Conservation (phyloP, 2,113 vertebrate genomes). For the Eretmodus cyanostictus region DNA sequence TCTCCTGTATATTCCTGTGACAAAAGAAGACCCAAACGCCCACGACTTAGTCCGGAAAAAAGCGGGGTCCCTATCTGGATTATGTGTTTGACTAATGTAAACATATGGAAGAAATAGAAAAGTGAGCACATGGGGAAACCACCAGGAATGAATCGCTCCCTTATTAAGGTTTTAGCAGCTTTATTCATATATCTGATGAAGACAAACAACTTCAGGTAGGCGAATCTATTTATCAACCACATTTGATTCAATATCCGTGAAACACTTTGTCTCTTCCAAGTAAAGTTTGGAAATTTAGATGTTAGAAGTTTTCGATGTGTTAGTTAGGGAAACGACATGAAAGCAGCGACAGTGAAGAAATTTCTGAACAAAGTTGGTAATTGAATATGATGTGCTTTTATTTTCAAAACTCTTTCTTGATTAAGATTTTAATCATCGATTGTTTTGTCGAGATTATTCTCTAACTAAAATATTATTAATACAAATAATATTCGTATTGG, state of each 20-base stretch:
- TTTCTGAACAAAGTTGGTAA: not conserved
- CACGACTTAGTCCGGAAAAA: constrained; percentile 39
- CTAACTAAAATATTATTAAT: not conserved
- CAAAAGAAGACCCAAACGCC: constrained; percentile 37
- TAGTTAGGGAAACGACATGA: not conserved
- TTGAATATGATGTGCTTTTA: not conserved
- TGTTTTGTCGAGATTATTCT: not conserved
- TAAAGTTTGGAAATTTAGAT: not conserved
- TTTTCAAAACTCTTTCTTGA: not conserved
- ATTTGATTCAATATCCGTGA: not conserved
- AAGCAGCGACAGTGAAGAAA: not conserved
- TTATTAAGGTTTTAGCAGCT: constrained; percentile 88
- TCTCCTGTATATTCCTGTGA: constrained; percentile 37
- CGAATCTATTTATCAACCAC: not conserved
- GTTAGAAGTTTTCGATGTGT: not conserved
- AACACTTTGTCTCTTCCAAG: not conserved
- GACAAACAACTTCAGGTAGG: constrained; percentile 92
- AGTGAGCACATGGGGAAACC: constrained; percentile 78
- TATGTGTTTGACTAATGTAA: constrained; percentile 61
- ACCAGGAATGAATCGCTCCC: constrained; percentile 92
- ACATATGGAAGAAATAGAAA: constrained; percentile 67
- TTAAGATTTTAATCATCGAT: not conserved
- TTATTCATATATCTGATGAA: constrained; percentile 89
- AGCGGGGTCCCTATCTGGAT: constrained; percentile 49
- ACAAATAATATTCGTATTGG: not conserved